Percentiles rank a stretch among this genome's conserved stretches.
Conservation (phyloP, 2,797 vertebrate species). For the Artibeus jamaicensis region DNA sequence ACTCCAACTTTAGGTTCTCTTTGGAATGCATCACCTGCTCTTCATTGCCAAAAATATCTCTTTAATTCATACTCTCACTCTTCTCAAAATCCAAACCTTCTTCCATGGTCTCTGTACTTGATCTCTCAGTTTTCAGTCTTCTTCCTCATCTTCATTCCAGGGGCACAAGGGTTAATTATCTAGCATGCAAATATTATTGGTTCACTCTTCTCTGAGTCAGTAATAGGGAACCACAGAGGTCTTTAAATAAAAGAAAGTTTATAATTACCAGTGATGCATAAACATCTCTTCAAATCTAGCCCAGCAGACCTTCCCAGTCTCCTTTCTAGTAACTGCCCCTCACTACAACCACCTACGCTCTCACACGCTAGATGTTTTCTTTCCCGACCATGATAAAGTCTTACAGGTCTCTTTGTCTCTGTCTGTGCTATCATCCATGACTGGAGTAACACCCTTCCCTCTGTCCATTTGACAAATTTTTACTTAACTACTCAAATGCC, state of each 20-base stretch:
- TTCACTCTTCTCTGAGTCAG: background rate
- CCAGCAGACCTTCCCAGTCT: background rate
- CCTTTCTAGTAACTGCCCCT: background rate
- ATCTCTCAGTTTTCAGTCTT: background rate
- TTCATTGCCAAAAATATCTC: background rate
- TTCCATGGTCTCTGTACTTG: background rate
- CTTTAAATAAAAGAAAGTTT: constrained; percentile 24
- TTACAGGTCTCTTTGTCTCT: background rate
- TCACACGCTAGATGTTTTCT: background rate
- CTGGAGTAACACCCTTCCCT: background rate
- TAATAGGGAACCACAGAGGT: background rate
- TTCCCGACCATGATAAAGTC: background rate
- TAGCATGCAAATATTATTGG: background rate
- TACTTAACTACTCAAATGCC: background rate
- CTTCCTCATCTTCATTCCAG: background rate
- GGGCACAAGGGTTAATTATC: background rate
- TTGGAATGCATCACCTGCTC: background rate
- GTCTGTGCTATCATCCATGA: background rate
- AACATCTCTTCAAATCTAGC: background rate
- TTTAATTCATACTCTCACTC: background rate
- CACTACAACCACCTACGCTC: background rate
- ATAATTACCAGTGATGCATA: background rate
- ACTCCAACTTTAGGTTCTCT: background rate
- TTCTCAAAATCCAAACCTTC: background rate
- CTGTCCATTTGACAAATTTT: background rate